Evolutionary conservation across 1,140 invertebrate genomes (phyloP).

Genomic region (Leptopilina boulardi): DNA sequence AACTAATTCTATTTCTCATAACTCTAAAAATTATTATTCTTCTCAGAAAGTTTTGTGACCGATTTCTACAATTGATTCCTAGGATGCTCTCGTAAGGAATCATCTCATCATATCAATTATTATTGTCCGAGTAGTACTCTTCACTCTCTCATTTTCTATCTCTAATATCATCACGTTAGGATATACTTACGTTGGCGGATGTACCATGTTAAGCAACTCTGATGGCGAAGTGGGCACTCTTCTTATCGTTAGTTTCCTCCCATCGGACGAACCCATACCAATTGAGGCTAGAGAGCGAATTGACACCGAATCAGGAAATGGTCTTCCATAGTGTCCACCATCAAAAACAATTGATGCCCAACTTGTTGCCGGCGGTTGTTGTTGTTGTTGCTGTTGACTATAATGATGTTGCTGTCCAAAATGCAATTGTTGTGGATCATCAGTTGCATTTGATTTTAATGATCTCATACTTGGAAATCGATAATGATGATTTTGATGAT

Average conservation of each 20-base stretch:
- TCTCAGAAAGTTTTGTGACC: not conserved
- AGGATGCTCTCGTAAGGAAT: too few relatives aligned
- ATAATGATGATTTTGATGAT: too few relatives aligned
- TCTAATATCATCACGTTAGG: not conserved
- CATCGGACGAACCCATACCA: constrained; percentile 90
- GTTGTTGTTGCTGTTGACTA: not conserved
- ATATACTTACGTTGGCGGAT: constrained; percentile 86
- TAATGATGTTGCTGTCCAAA: not conserved
- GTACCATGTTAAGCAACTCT: constrained; percentile 87
- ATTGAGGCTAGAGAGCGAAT: constrained; percentile 87
- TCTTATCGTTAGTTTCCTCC: constrained; percentile 88
- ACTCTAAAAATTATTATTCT: too few relatives aligned
- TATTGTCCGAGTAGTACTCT: too few relatives aligned
- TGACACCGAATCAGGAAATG: constrained; percentile 80
- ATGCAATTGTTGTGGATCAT: not conserved
- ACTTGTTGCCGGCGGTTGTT: not conserved
- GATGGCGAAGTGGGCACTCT: constrained; percentile 88
- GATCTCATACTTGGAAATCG: constrained; percentile 33
- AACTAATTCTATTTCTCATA: too few relatives aligned
- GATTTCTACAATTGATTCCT: not conserved
- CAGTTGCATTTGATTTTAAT: not conserved
- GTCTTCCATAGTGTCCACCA: constrained; percentile 32
- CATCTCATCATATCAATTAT: not conserved
- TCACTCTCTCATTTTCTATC: too few relatives aligned
- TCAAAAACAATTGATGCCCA: constrained; percentile 27